Base-by-base conservation (phyloP, 2,797 vertebrate genomes). In the Aplochiton taeniatus region DNA sequence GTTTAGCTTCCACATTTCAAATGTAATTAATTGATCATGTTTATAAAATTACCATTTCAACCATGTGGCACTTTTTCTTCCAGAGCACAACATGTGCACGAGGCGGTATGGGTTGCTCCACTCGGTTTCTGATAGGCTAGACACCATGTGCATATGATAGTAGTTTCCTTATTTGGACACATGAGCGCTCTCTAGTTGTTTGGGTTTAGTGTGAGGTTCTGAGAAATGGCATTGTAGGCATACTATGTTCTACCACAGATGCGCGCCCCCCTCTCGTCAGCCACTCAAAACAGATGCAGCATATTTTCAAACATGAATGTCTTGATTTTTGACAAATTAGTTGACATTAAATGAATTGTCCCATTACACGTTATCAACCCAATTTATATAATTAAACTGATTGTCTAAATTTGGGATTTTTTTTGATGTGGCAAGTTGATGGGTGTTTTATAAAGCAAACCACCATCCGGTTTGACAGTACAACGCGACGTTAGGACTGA, bases 121-220 rank as follows among this genome's bases (percentile, higher is more conserved):
- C 31, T 31, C 2, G 31, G 31, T 31, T 31, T 31, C 31, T 31
- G 31, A 61, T 84, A 84, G 81, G 81, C 66, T 19, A 18, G 4
- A 4, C 2, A 69, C 70, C 88, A 85, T 78, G 75, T 85, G 74
- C 53, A 65, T 18, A 57, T 71, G 66, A 75, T 83, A 80, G 84
- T 78, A 77, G 79, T 76, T 31, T 74, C 89, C 89, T 83, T 89
- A 72, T 89, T 83, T 82, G 87, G 89, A 45, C 67, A 75, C 50
- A 65, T 71, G 70, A 74, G 51, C 78, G 72, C 76, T 72, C 70
- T 76, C 75, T 77, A 79, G 82, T 79, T 72, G 20, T 78, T 19
- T 77, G 69, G 80, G 80, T 88, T 86, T 72, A 85, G 66, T 60
- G 4, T 4, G 49, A 66, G 70, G 53, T 90, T 88, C 83, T 82